Conservation (phyloP, 2,797 vertebrate species). For the Pagetopsis macropterus region DNA sequence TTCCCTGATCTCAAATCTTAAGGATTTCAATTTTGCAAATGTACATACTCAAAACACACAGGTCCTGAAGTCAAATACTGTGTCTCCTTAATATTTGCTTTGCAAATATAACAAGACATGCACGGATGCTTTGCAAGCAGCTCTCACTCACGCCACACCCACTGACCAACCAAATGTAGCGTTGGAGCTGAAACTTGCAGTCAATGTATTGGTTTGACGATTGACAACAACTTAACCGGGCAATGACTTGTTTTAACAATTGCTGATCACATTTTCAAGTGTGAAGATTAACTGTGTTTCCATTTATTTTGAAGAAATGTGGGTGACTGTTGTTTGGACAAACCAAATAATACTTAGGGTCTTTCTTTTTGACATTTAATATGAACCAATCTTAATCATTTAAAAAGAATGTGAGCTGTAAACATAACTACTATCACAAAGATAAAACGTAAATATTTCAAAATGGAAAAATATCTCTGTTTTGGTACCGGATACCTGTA, state of each 20-base stretch:
- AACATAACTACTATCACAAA: neutral
- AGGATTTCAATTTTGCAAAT: conserved; percentile 22
- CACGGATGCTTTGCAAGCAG: neutral
- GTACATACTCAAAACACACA: neutral
- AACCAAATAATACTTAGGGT: neutral
- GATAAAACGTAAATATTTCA: neutral
- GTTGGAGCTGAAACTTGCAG: neutral
- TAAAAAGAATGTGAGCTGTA: neutral
- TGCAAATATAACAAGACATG: neutral
- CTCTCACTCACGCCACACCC: neutral
- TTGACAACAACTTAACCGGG: neutral
- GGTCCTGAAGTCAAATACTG: conserved; percentile 20
- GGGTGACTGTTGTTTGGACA: neutral
- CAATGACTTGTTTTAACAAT: neutral
- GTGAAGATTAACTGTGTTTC: neutral
- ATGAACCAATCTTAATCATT: neutral
- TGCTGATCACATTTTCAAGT: neutral
- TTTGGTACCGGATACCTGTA: neutral
- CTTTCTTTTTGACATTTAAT: neutral
- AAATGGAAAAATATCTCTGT: neutral
- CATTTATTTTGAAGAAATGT: neutral
- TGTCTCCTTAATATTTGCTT: conserved; percentile 13
- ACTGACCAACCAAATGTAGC: neutral
- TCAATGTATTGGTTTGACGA: neutral
- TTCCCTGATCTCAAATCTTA: neutral